Evolutionary conservation across 37 sponge, comb jelly and placozoan genomes (phyloP), one percentile per base, ranked within the genome.

Genomic region (Ianthella basta): DNA sequence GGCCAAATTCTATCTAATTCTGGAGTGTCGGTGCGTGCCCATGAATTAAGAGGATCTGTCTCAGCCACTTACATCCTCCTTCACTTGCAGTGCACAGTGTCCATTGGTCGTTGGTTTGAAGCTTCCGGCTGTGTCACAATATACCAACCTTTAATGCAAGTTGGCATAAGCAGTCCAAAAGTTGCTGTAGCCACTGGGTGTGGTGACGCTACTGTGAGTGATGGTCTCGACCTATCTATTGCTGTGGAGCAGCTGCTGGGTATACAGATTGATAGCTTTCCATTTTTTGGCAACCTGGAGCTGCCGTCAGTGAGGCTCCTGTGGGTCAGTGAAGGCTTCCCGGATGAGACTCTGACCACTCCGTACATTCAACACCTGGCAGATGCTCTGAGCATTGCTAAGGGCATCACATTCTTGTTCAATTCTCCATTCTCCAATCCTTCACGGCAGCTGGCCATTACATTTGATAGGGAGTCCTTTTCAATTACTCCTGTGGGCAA

Each of bases 211-310:
- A 10, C 27, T n/a, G 4, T 4, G 10, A 30, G 35, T 30, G 29
- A 27, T 18, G 4, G 1, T 33, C 34, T 32, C 33, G 15, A 4
- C 2, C 63, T 61, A 12, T 5, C 4, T 5, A 25, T 13, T 61
- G 63, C 27, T 13, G 70, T 69, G 35, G 33, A 69, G 35, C 12
- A 69, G 1, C 70, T 69, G 70, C 19, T 69, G 70, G 70, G 70
- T 27, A 33, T 69, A 30, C 1, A 69, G 12, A 30, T 69, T 27
- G 4, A 16, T 35, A 30, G 27, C 34, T 16, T 69, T 10, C 6
- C 33, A 10, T 69, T 69, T 6, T 69, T 69, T 69, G 70, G 70
- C 10, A 33, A 69, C 27, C 34, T 69, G 6, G 1, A 1, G 6
- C 12, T 64, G 66, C 23, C 66, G 12, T 10, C 23, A 16, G 66